A percentile compares a stretch with the other conserved stretches of the same genome.
These are phyloP conservation scores for Papilio gigon DNA, from an alignment of 2,888 invertebrate species.

Conservation along the genomic window DNA sequence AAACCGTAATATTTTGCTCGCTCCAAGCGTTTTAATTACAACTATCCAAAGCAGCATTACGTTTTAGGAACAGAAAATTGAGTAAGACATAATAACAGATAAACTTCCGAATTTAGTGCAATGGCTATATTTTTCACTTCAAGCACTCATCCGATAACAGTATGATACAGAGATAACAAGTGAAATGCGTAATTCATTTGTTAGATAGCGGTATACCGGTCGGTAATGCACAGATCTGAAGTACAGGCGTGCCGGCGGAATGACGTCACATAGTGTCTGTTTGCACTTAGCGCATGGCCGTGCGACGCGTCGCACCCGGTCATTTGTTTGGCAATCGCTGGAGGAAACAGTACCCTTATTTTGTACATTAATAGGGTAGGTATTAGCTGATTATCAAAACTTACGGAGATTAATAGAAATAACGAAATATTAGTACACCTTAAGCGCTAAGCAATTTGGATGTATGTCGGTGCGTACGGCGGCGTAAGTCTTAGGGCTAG, in stretches of 20 bases:
- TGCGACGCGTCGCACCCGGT: background rate
- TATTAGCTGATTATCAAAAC: no score
- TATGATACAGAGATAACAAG: background rate
- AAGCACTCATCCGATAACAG: slow-evolving; percentile 3
- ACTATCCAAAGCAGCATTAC: no score
- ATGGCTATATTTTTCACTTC: slow-evolving; percentile 2
- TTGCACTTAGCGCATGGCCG: background rate
- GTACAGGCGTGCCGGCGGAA: background rate
- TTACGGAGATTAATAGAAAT: no score
- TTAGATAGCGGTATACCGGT: slow-evolving; percentile 10
- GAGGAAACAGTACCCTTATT: no score
- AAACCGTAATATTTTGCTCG: no score
- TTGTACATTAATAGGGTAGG: no score
- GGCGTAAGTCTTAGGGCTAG: background rate
- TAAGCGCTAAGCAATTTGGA: no score
- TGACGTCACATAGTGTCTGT: background rate
- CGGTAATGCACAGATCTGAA: slow-evolving; percentile 12
- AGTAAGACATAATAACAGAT: background rate
- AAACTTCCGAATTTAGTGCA: slow-evolving; percentile 4
- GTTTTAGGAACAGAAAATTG: background rate
- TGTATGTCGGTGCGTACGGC: background rate
- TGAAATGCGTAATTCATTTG: slow-evolving; percentile 19
- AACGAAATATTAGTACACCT: background rate
- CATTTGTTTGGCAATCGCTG: background rate
- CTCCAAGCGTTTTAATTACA: no score